These are phyloP conservation scores for Tenthredo notha DNA, from an alignment of 2,888 invertebrate species.

Conservation along the genomic window DNA sequence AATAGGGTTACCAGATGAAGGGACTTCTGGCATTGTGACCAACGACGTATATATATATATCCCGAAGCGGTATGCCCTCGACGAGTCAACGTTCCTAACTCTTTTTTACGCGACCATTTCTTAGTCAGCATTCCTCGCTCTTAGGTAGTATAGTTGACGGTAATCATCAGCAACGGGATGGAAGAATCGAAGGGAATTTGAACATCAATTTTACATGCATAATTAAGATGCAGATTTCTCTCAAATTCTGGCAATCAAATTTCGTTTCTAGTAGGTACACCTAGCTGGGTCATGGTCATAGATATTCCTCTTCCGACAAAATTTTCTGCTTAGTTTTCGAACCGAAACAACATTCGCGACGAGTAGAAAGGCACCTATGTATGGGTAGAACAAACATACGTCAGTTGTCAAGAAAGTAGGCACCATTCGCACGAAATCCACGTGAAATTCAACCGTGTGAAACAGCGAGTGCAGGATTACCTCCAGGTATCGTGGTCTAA, in stretches of 20 bases:
- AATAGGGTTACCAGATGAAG: conserved; percentile 64
- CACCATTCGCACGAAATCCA: conserved; percentile 48
- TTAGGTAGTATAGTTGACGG: neutral
- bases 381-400: conserved; percentile 10
- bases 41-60: conserved; percentile 10
- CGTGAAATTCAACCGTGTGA: conserved; percentile 51
- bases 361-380: neutral
- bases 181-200: neutral
- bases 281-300: neutral
- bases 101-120: conserved; percentile 9
- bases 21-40: conserved; percentile 46
- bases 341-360: neutral
- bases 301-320: neutral
- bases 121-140: neutral
- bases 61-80: neutral
- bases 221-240: conserved; percentile 20
- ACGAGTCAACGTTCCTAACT: conserved; percentile 5
- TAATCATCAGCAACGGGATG: conserved; percentile 29
- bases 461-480: conserved; percentile 54
- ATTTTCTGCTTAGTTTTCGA: neutral
- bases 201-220: neutral
- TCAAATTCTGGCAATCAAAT: neutral
- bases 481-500: conserved; percentile 44
- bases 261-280: neutral
- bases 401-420: conserved; percentile 46